Evolutionary conservation across 2,888 invertebrate genomes (phyloP).

Genomic region (Agrenia bidenticulata): DNA sequence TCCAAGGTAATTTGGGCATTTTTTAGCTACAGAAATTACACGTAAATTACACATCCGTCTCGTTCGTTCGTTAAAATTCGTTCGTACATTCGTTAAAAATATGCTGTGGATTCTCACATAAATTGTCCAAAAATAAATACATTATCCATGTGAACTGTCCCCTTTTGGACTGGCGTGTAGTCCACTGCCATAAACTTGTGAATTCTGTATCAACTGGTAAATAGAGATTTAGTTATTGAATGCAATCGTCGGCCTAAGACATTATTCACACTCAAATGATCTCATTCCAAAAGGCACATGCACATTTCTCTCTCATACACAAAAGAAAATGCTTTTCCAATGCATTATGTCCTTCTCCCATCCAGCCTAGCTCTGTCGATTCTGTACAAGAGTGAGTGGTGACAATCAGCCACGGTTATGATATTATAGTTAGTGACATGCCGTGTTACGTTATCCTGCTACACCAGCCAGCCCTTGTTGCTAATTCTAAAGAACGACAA

Average conservation of each 20-base stretch:
- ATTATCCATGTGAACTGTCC: no score
- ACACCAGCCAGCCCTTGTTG: background rate
- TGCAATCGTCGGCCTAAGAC: slow-evolving; percentile 37
- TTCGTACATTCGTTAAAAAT: no score
- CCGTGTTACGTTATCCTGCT: background rate
- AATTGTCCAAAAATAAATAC: no score
- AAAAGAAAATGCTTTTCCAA: slow-evolving; percentile 21
- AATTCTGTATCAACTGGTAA: slow-evolving; percentile 10
- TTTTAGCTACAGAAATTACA: no score
- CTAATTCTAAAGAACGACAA: background rate
- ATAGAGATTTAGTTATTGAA: slow-evolving; percentile 18
- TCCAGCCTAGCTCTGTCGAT: no score
- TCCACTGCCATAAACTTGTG: no score
- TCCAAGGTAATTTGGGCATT: no score
- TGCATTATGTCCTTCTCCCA: slow-evolving; percentile 14
- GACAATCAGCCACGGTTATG: slow-evolving; percentile 13
- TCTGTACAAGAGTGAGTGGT: slow-evolving; percentile 11
- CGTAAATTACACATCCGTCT: no score
- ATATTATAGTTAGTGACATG: no score
- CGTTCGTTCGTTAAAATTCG: no score
- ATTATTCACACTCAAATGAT: slow-evolving; percentile 72
- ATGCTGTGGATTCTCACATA: no score
- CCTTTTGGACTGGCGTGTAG: no score
- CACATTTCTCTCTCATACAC: slow-evolving; percentile 16
- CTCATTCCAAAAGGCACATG: slow-evolving; percentile 63